A percentile compares a stretch with the other conserved stretches of the same genome.
phyloP scores from a whole-genome alignment of 2,113 vertebrate genomes.

The Sebastes fasciatus region DNA sequence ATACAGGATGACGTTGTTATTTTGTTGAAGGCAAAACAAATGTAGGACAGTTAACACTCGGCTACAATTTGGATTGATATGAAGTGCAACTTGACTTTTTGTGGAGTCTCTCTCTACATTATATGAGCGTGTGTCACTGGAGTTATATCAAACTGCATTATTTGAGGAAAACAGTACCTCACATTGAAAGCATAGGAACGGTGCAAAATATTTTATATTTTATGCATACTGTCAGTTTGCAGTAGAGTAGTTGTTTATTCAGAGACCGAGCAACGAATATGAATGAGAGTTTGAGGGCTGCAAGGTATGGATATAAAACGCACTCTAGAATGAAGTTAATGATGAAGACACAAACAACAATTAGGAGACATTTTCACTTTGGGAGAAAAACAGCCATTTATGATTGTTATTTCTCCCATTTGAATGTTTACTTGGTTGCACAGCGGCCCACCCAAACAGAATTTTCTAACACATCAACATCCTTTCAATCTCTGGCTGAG shows the following conservation, averaged over 20 bases:
- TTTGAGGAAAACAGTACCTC: conserved; percentile 15
- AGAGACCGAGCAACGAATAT: neutral
- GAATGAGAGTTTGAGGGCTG: neutral
- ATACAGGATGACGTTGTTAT: neutral
- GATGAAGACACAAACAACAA: neutral
- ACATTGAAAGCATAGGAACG: neutral
- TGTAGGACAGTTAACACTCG: conserved; percentile 23
- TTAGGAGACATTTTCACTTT: neutral
- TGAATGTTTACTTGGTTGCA: neutral
- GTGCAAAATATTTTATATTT: neutral
- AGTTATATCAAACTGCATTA: neutral
- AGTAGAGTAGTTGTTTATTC: neutral
- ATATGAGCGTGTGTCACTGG: neutral
- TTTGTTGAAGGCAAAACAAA: neutral
- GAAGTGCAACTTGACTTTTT: conserved; percentile 56
- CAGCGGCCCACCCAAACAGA: neutral
- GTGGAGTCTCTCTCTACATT: conserved; percentile 8
- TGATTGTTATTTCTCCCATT: neutral
- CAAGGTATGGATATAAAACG: neutral
- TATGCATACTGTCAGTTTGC: neutral
- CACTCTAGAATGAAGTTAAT: neutral
- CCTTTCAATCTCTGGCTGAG: neutral
- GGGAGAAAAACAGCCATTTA: neutral
- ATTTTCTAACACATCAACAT: neutral
- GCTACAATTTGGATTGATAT: conserved; percentile 23